Percentiles rank a stretch among this genome's conserved stretches.
These are phyloP conservation scores for Dermatophagoides farinae DNA, from an alignment of 1,140 invertebrate species.

Conservation along the genomic window DNA sequence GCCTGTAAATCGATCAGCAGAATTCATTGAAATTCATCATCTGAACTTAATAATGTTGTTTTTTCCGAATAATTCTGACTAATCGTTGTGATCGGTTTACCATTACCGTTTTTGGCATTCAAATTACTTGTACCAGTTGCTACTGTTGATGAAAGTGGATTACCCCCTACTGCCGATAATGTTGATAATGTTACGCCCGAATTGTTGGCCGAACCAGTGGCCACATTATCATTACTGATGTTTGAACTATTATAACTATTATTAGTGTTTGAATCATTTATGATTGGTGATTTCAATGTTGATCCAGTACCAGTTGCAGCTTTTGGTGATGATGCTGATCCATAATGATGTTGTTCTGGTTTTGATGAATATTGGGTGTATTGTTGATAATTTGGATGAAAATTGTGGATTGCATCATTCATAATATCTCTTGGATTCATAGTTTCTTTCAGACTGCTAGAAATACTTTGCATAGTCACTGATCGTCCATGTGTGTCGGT, in stretches of 20 bases:
- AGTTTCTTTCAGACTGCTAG: conserved; percentile 95
- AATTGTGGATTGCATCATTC: conserved; percentile 99
- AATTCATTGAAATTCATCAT: conserved; percentile 74
- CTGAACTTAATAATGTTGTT: conserved; percentile 80
- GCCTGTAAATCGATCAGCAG: background rate
- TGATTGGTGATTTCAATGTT: background rate
- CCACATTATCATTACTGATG: background rate
- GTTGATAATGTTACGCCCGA: background rate
- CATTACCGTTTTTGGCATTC: conserved; percentile 4
- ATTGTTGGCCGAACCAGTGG: background rate
- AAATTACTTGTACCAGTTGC: background rate
- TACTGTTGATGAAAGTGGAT: background rate
- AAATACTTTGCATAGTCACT: conserved; percentile 97
- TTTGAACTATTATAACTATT: conserved; percentile 3
- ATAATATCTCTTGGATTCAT: conserved; percentile 99
- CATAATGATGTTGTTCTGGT: conserved; percentile 91
- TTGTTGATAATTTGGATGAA: conserved; percentile 98
- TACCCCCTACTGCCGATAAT: background rate
- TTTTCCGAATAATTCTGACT: conserved; percentile 64
- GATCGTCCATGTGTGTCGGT: conserved; percentile 61
- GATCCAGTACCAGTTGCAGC: background rate
- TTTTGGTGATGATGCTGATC: conserved; percentile 59
- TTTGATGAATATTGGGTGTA: conserved; percentile 79
- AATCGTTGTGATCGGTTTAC: conserved; percentile 16
- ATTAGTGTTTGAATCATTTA: background rate